phyloP scores from a whole-genome alignment of 2,888 invertebrate genomes.

The Buathra laborator region DNA sequence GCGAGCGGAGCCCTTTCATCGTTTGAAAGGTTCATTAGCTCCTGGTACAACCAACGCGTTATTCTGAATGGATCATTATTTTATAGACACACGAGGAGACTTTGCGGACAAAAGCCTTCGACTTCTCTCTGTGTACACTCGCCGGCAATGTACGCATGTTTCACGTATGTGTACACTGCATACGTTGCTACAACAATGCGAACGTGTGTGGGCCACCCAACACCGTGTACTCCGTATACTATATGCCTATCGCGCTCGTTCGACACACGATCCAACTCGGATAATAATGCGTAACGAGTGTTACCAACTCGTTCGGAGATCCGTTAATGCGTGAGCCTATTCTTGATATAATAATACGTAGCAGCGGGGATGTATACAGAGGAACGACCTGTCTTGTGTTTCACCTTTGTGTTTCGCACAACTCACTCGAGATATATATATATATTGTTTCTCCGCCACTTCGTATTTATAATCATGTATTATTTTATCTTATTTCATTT shows the following conservation, averaged over 20 bases:
- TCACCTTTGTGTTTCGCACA: slow-evolving; percentile 20
- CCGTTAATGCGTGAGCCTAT: slow-evolving; percentile 45
- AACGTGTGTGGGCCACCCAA: slow-evolving; percentile 47
- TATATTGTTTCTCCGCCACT: neutral
- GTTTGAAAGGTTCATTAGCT: slow-evolving; percentile 75
- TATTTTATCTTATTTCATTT: neutral
- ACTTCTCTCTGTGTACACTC: neutral
- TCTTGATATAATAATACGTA: slow-evolving; percentile 13
- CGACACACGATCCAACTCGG: slow-evolving; percentile 39
- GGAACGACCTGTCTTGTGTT: slow-evolving; percentile 30
- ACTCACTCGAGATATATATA: slow-evolving; percentile 27
- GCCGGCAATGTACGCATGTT: neutral
- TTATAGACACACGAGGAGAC: slow-evolving; percentile 63
- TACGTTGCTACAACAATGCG: slow-evolving; percentile 30
- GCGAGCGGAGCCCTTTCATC: slow-evolving; percentile 61
- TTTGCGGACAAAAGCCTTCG: slow-evolving; percentile 36
- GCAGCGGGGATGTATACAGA: slow-evolving; percentile 20
- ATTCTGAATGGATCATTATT: slow-evolving; percentile 66
- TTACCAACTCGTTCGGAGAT: slow-evolving; percentile 18
- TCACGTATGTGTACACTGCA: neutral
- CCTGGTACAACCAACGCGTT: slow-evolving; percentile 18
- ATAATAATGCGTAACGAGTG: slow-evolving; percentile 54
- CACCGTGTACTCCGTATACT: neutral
- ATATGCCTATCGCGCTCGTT: slow-evolving; percentile 23
- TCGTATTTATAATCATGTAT: neutral